Base-by-base conservation (phyloP, 2,888 invertebrate species). In the Pasiphila rectangulata region DNA sequence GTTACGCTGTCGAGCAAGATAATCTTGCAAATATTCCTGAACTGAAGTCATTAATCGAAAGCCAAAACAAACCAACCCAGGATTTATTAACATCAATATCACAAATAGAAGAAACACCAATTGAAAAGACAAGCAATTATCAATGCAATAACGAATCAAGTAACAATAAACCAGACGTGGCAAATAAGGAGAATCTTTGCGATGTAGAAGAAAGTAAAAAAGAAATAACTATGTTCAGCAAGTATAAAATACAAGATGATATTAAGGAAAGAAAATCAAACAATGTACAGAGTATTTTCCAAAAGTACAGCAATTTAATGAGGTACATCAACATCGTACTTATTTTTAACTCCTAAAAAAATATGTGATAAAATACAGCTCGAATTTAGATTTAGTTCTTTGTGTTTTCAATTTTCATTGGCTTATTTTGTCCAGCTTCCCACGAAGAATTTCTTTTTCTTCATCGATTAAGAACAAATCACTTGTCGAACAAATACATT, bases 241-340 rank as follows among this genome's bases (percentile, higher is more conserved):
- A 27, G 23, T 23, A 32, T 13, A 44, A 49, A 39, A 1, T 23
- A 17, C 15, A 46, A 25, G 38, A 36, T 24, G 5, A 3, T 20
- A 6, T 47, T 45, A 24, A 20, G 7, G 30, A 44, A 42, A 34
- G 46, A 29, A 61, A 53, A 46, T 55, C 41, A 32, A 34, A 34
- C 6, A 41, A 50, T 27, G 53, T 81, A 17, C 60, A 59, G 23
- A 67, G 67, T 51, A 67, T 86, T 34, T 63, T 84, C 43, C 58
- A 74, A 16, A 85, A 82, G 57, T 84, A 81, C 39, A 69, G 67
- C 20, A 67, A 59, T 42, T 59, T 69, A n/a, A 57, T 76, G 36
- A 61, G 61, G 83, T 83, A 59, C n/a, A n/a, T n/a, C n/a, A n/a
- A n/a, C n/a, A n/a, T n/a, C n/a, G n/a, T n/a, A n/a, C n/a, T n/a